Conservation (phyloP, 2,113 vertebrate genomes). For the Macroglossus sobrinus region DNA sequence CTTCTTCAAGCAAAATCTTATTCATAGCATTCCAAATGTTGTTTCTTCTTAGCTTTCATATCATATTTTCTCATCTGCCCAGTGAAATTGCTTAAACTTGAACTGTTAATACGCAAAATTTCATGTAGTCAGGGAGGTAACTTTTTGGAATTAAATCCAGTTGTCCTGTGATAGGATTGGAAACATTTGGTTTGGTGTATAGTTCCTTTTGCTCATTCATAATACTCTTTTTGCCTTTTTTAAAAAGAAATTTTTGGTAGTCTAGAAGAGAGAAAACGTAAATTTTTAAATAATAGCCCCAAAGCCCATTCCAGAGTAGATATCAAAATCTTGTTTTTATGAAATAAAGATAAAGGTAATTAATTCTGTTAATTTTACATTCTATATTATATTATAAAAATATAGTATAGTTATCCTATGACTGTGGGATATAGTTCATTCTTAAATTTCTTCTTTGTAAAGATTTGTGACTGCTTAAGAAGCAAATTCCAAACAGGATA, state of each 20-base stretch:
- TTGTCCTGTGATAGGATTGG: neutral
- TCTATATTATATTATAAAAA: neutral
- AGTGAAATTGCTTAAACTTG: neutral
- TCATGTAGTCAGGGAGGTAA: neutral
- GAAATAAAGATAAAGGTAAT: neutral
- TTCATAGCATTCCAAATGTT: neutral
- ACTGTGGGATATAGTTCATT: neutral
- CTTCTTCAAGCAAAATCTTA: neutral
- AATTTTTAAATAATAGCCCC: constrained; percentile 31
- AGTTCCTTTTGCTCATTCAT: neutral
- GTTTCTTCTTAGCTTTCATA: neutral
- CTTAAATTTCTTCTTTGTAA: neutral
- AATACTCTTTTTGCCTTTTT: neutral
- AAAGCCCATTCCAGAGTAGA: neutral
- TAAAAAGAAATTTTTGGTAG: neutral
- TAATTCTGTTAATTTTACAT: neutral
- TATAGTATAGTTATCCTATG: neutral
- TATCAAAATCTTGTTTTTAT: constrained; percentile 29
- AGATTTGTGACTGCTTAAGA: neutral
- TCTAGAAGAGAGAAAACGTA: neutral
- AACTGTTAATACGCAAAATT: neutral
- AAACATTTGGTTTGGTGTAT: neutral
- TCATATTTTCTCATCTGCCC: neutral
- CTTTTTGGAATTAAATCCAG: neutral
- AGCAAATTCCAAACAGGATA: neutral